phyloP scores from a whole-genome alignment of 2,797 vertebrate genomes.

The Premnoplex brunnescens region DNA sequence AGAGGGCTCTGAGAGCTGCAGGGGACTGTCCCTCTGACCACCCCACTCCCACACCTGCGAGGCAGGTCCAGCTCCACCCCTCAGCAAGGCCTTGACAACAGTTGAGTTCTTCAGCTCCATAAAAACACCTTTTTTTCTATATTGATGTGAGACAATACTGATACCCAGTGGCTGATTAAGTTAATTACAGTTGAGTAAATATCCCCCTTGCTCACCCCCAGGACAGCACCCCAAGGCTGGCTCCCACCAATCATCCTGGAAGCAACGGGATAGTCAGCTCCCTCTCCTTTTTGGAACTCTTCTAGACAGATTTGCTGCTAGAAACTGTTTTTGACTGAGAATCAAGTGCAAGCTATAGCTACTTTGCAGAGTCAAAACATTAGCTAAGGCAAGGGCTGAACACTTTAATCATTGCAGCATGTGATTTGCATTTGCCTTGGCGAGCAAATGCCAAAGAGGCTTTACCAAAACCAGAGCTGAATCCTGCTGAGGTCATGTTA shows the following conservation, averaged over 20 bases:
- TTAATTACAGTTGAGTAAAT: conserved; percentile 66
- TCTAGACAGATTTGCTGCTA: not conserved
- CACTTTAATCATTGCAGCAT: conserved; percentile 37
- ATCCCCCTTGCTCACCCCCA: conserved; percentile 15
- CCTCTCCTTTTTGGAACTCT: not conserved
- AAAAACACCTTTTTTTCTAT: not conserved
- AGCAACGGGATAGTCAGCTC: not conserved
- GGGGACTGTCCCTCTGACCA: not conserved
- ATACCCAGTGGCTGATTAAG: conserved; percentile 72
- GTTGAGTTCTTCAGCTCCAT: not conserved
- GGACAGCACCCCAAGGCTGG: not conserved
- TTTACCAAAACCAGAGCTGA: conserved; percentile 1
- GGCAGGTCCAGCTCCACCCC: not conserved
- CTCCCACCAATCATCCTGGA: not conserved
- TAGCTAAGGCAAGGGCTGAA: not conserved
- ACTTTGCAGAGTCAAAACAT: conserved; percentile 42
- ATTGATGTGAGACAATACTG: conserved; percentile 66
- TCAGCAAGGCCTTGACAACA: not conserved
- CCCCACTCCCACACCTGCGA: fast-evolving
- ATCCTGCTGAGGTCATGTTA: conserved; percentile 3
- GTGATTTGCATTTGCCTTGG: conserved; percentile 59
- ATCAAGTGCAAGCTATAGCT: not conserved
- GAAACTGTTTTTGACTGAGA: not conserved
- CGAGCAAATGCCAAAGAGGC: conserved; percentile 18
- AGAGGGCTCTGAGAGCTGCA: not conserved